Evolutionary conservation across 2,113 vertebrate species (phyloP).

Genomic region (Phylloscopus whistleri): DNA sequence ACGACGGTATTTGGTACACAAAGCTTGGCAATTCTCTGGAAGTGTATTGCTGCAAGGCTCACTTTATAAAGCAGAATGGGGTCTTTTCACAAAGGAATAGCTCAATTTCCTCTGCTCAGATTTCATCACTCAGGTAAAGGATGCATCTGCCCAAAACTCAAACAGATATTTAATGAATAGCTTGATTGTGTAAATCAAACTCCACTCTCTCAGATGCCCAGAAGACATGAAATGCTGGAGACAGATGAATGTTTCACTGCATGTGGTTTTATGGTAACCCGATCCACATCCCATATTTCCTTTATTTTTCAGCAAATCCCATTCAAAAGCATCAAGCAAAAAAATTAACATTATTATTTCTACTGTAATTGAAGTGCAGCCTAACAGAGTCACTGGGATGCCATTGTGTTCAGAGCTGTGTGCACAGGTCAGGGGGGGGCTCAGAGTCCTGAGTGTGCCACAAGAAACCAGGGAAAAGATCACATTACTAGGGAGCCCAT

Average conservation of each 20-base stretch:
- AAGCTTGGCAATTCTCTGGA: slow-evolving; percentile 35
- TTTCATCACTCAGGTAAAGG: slow-evolving; percentile 70
- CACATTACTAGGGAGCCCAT: background rate
- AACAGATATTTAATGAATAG: slow-evolving; percentile 66
- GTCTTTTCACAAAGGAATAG: slow-evolving; percentile 48
- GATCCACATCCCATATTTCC: slow-evolving; percentile 39
- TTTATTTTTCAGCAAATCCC: slow-evolving; percentile 45
- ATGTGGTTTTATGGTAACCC: slow-evolving; percentile 37
- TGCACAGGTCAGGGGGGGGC: background rate
- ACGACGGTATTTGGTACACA: slow-evolving; percentile 1
- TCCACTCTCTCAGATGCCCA: slow-evolving; percentile 34
- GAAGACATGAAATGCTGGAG: slow-evolving; percentile 67
- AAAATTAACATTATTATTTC: slow-evolving; percentile 26
- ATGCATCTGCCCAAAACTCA: slow-evolving; percentile 49
- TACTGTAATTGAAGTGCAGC: slow-evolving; percentile 13
- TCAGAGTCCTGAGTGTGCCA: background rate
- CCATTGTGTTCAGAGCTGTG: background rate
- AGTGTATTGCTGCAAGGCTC: slow-evolving; percentile 49
- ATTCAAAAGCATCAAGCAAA: slow-evolving; percentile 50
- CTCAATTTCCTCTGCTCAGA: slow-evolving; percentile 54
- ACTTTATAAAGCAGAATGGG: slow-evolving; percentile 52
- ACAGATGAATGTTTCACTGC: slow-evolving; percentile 36
- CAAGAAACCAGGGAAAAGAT: background rate
- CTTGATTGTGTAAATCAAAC: slow-evolving; percentile 58
- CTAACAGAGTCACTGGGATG: background rate